Base-by-base conservation (phyloP, 2,113 vertebrate species). In the Toxotes chatareus region DNA sequence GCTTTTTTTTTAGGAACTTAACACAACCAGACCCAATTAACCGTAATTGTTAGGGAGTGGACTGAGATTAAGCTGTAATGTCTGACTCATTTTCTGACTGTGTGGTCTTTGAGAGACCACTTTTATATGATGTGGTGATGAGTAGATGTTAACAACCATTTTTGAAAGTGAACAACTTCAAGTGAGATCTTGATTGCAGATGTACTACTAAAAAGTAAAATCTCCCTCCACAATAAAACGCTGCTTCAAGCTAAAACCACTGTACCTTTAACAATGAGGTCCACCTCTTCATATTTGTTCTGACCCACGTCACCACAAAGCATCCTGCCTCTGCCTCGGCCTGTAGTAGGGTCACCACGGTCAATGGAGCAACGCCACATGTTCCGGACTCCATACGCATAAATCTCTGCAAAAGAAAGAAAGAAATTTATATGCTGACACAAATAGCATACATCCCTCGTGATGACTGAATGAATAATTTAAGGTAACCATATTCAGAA, bases 341-440 rank as follows among this genome's bases (percentile, higher is more conserved):
- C 89, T 2, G 94, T 94, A 4, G 53, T 3, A 0, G 91, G 85
- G 70, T 96, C 95, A 2, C 96, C 96, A 0, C 95, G 94, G 92
- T 96, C 96, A 17, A 96, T 87, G 36, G 95, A 96, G 88, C 96
- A 96, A 21, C 95, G 94, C 96, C 96, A 96, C 96, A 96, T 96
- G 89, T 96, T 96, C 57, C 96, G 94, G 59, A 96, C 96, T 0
- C 96, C 96, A 16, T 95, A 96, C 8, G 96, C 96, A 44, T 94
- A 96, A 76, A 96, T 86, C 88, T 96, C 96, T 47, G 82, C 12
- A 34, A 70, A 40, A 44, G 27, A 65, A 31, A 75, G 27, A 46
- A 38, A 56, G 16, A 55, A 68, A 51, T n/a, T 12, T 34, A 27
- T 8, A 46, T 0, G 2, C 3, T 51, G 16, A 42, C 57, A 11